These are phyloP conservation scores for Hypolimnas misippus DNA, from an alignment of 2,888 invertebrate species.

Conservation along the genomic window DNA sequence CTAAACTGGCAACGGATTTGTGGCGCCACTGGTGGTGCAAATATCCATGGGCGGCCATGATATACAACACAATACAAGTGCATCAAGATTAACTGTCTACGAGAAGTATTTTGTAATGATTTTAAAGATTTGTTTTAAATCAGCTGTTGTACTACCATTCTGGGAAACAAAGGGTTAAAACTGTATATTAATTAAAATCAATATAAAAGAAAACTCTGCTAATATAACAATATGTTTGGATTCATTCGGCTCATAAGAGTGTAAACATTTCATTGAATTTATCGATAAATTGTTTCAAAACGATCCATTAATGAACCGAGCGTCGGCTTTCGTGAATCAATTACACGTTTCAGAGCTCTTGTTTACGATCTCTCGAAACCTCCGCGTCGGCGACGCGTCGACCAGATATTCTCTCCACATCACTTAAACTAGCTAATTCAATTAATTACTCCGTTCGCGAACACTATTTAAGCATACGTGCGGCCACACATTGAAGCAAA, in stretches of 20 bases:
- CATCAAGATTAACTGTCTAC: too few species aligned
- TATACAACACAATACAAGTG: too few species aligned
- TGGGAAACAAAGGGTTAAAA: too few species aligned
- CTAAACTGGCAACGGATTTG: too few species aligned
- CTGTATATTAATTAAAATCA: too few species aligned
- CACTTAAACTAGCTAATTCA: constrained; percentile 12
- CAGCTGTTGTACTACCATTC: too few species aligned
- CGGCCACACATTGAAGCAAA: not conserved
- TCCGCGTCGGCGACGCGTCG: not conserved
- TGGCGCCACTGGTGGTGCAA: too few species aligned
- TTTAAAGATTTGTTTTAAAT: too few species aligned
- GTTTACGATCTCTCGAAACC: constrained; percentile 19
- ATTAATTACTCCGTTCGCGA: constrained; percentile 4
- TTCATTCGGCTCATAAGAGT: not conserved
- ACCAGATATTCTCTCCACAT: constrained; percentile 13
- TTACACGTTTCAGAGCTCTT: constrained; percentile 24
- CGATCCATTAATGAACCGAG: constrained; percentile 6
- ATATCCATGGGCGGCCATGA: too few species aligned
- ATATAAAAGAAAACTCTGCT: too few species aligned
- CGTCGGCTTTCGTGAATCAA: constrained; percentile 23
- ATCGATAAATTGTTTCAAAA: constrained; percentile 13
- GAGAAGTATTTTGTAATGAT: too few species aligned
- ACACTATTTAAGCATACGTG: constrained; percentile 20
- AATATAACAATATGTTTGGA: too few species aligned
- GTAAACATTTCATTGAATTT: not conserved